phyloP scores from a whole-genome alignment of 2,888 invertebrate genomes.

The Adelognathus sp. region DNA sequence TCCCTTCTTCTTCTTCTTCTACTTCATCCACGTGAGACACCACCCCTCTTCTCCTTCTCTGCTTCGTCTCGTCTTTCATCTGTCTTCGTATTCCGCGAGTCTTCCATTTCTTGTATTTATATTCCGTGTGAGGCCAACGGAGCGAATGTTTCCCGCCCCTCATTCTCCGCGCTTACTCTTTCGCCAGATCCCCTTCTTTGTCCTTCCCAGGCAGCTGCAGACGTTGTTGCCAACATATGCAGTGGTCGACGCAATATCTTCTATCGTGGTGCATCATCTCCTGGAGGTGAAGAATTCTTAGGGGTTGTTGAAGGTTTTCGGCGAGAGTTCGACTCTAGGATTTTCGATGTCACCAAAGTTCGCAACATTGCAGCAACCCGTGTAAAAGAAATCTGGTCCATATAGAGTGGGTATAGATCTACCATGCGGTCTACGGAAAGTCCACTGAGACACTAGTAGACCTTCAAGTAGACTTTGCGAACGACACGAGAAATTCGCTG shows the following conservation, averaged over 20 bases:
- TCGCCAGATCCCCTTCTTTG: constrained; percentile 15
- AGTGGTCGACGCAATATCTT: background rate
- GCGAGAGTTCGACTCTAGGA: too few species aligned
- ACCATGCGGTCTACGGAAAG: too few species aligned
- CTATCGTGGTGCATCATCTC: background rate
- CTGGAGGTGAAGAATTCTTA: background rate
- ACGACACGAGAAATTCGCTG: too few species aligned
- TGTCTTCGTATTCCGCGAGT: constrained; percentile 27
- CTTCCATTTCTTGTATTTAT: constrained; percentile 38
- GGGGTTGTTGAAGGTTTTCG: background rate
- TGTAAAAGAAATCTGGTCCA: too few species aligned
- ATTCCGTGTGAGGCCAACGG: constrained; percentile 9
- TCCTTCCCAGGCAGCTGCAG: constrained; percentile 46
- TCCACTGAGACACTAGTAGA: too few species aligned
- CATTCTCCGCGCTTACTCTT: constrained; percentile 20
- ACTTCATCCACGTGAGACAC: constrained; percentile 37
- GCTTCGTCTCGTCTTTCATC: constrained; percentile 4
- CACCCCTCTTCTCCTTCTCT: constrained; percentile 32
- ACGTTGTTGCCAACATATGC: background rate
- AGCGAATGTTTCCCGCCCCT: constrained; percentile 42
- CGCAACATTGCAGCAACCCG: too few species aligned
- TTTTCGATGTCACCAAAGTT: too few species aligned
- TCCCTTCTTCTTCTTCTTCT: constrained; percentile 47
- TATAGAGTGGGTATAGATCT: too few species aligned
- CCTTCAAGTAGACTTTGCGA: too few species aligned